Conservation (phyloP, 2,113 vertebrate species). For the Oriolus oriolus region DNA sequence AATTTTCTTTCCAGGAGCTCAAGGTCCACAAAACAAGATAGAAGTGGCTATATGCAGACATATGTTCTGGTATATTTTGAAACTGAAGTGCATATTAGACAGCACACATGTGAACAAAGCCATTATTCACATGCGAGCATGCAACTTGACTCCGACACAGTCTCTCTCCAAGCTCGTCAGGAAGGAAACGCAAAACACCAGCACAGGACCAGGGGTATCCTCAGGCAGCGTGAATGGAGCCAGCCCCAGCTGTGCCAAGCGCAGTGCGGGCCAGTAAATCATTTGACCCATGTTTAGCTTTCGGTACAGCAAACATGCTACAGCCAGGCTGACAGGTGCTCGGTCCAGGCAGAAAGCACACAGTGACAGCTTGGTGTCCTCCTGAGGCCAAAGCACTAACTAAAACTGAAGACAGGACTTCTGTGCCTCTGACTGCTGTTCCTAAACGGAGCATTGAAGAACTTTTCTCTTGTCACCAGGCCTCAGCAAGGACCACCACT, state of each 20-base stretch:
- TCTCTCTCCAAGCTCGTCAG: not conserved
- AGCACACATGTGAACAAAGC: not conserved
- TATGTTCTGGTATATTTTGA: not conserved
- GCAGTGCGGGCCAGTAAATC: not conserved
- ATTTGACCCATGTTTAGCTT: not conserved
- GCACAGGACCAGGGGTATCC: not conserved
- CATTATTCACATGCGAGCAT: rapidly evolving
- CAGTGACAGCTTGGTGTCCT: not conserved
- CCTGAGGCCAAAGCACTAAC: not conserved
- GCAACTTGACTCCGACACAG: not conserved
- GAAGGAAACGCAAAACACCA: not conserved
- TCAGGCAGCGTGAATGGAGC: not conserved
- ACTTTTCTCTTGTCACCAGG: rapidly evolving
- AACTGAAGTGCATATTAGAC: not conserved
- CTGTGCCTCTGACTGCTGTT: not conserved
- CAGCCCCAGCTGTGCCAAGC: not conserved
- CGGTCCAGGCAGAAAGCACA: not conserved
- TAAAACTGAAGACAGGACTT: not conserved
- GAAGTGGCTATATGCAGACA: not conserved
- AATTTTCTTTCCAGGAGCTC: not conserved
- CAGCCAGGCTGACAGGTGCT: not conserved
- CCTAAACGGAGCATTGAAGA: not conserved
- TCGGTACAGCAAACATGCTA: rapidly evolving
- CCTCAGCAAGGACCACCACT: rapidly evolving
- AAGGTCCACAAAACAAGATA: not conserved